Evolutionary conservation across 2,113 vertebrate species (phyloP), one percentile per base, ranked within the genome.

Genomic region (Mustela nigripes): DNA sequence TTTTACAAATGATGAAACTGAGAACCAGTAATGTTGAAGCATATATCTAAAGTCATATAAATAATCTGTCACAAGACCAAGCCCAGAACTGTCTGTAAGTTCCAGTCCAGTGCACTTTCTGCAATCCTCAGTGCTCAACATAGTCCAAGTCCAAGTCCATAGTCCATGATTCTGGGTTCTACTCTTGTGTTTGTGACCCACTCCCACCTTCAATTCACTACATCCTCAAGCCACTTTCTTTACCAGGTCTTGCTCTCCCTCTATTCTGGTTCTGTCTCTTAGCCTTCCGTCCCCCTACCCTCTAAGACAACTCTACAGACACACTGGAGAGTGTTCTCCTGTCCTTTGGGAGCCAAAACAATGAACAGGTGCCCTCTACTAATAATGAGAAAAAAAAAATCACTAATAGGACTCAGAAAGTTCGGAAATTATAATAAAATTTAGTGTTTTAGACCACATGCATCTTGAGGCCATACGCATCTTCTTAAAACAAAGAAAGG

Each of bases 1-100:
- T 95, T 96, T 96, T 80, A 87, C 11, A 93, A 31, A 85, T 39
- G 45, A 67, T 67, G 36, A 89, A 93, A 91, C 50, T 39, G 24
- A 96, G 22, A 95, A 33, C 33, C 33, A 89, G 16, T 85, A 14
- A 94, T 86, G 21, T 86, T 93, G 82, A 94, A 45, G 58, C 81
- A 91, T 60, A 45, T 8, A 21, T 6, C n/a, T 31, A 22, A 82
- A 80, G 21, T 42, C 56, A 79, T 9, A 63, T 24, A 83, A 91
- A 67, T 36, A 15, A 85, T 50, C 18, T 31, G 31, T 26, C n/a
- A 21, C 11, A 71, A 28, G 45, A 87, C 22, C 26, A 73, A 69
- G 6, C 21, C 56, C 33, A 89, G 18, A 93, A 90, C 4, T 39
- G 9, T 26, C 26, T 1, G 12, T 62, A 36, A 28, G 14, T 42